Percentiles rank a stretch among this genome's conserved stretches.
These are phyloP conservation scores for Catharus bicknelli DNA, from an alignment of 2,113 vertebrate species.

Conservation along the genomic window DNA sequence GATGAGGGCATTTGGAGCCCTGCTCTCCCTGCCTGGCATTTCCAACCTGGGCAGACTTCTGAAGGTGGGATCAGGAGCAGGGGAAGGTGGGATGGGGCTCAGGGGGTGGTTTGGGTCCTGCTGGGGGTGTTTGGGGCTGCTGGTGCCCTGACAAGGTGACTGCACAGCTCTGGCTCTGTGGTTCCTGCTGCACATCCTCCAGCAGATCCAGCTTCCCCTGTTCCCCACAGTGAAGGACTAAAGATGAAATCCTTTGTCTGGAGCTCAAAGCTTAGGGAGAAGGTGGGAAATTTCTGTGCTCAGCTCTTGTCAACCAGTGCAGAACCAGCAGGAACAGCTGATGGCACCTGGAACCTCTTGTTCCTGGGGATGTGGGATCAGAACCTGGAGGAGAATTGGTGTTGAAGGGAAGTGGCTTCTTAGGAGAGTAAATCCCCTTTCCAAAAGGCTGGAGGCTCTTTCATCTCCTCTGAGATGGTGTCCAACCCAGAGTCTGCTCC, in stretches of 20 bases:
- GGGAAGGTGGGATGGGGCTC: neutral
- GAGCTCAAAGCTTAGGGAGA: neutral
- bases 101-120: neutral
- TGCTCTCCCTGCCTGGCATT: neutral
- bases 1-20: neutral
- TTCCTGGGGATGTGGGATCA: neutral
- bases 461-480: neutral
- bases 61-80: neutral
- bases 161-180: neutral
- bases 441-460: neutral
- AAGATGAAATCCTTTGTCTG: neutral
- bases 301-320: neutral
- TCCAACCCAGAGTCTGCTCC: neutral
- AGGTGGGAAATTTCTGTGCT: neutral
- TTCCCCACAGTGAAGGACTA: neutral
- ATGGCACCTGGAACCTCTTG: neutral
- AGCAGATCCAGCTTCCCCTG: neutral
- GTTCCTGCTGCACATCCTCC: neutral
- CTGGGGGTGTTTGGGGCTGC: neutral
- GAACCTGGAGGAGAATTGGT: neutral
- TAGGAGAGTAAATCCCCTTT: neutral
- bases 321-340: neutral
- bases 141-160: neutral
- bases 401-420: neutral
- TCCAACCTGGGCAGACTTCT: neutral